Evolutionary conservation across 2,888 invertebrate species (phyloP), one percentile per base, ranked within the genome.

Genomic region (Cybosia mesomella): DNA sequence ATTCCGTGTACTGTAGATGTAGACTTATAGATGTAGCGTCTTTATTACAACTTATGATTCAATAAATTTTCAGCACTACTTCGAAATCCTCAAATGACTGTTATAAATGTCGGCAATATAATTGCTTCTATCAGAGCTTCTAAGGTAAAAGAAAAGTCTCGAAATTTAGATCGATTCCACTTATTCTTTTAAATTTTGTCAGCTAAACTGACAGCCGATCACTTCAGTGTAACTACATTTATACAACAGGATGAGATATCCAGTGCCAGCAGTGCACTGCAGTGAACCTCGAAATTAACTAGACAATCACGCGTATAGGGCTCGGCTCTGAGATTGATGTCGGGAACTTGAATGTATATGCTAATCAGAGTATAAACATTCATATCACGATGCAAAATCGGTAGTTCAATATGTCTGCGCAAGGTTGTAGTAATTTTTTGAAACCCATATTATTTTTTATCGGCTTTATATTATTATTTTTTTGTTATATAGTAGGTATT

Each of bases 1-100:
- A 36, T 36, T 13, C 36, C 11, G 13, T 2, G 13, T 13, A 13
- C 1, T 39, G 39, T 39, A 15, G 15, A 43, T 39, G 5, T 28
- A 28, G 28, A 28, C 28, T 4, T 5, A 28, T 28, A 28, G 39
- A 43, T 65, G 49, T 32, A 28, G 54, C 10, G n/a, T 59, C 24
- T 59, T 36, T 58, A 43, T 54, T 22, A 36, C 24, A 11, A 34
- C 49, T 36, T 53, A 21, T 65, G 22, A 65, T 65, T 59, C 53
- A 59, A 59, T 32, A 32, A 11, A 2, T 34, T 22, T 59, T 24
- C 34, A 49, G 13, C n/a, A 58, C 28, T 24, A 15, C 22, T 57
- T 11, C 21, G 21, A 39, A 55, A 34, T 57, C 13, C 10, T 55
- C 28, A 64, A 55, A 64, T 55, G 4, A 15, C 11, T 39, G 28